phyloP scores from a whole-genome alignment of 2,888 invertebrate species.

The Synergus japonicus region DNA sequence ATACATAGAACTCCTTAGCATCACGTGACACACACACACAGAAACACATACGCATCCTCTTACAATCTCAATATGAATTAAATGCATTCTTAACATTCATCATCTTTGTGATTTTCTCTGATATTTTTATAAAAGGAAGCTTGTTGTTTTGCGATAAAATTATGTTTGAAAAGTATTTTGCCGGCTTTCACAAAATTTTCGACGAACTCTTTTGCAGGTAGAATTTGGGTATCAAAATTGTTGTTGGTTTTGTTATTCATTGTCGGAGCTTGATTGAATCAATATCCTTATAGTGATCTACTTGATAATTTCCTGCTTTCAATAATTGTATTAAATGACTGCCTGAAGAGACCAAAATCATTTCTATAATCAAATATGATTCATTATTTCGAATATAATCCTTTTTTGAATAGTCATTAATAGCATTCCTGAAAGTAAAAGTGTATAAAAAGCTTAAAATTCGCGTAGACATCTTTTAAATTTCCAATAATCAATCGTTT shows the following conservation, averaged over 20 bases:
- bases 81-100: too few relatives aligned
- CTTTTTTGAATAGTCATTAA: neutral
- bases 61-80: too few relatives aligned
- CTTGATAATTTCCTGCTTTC: neutral
- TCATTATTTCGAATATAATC: neutral
- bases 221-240: neutral
- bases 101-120: constrained; percentile 29
- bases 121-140: constrained; percentile 41
- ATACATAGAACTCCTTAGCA: too few relatives aligned
- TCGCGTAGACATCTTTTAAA: constrained; percentile 18
- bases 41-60: too few relatives aligned
- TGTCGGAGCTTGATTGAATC: neutral
- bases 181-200: constrained; percentile 24
- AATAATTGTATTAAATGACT: constrained; percentile 34
- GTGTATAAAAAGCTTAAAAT: neutral
- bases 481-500: constrained; percentile 33
- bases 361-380: neutral
- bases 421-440: too few relatives aligned
- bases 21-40: too few relatives aligned
- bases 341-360: constrained; percentile 14
- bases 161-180: constrained; percentile 38
- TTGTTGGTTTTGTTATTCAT: neutral
- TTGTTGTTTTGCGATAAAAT: constrained; percentile 45
- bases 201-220: constrained; percentile 26
- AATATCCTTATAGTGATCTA: constrained; percentile 38